phyloP scores from a whole-genome alignment of 1,140 invertebrate species.

The Charaxes varanes region DNA sequence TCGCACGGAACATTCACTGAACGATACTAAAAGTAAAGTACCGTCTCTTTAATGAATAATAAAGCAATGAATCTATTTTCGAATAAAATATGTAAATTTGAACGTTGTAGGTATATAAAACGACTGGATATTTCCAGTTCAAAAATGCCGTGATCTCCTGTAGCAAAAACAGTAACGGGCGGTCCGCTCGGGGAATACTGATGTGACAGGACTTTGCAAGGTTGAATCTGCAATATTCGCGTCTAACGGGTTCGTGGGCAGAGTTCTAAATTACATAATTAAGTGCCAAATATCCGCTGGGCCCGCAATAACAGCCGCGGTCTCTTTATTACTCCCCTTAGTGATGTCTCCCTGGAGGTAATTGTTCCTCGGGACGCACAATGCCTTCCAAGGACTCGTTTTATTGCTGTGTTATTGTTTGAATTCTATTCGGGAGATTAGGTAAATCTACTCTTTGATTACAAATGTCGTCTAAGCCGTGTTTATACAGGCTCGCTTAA shows the following conservation, averaged over 20 bases:
- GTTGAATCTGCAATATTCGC: slow-evolving; percentile 15
- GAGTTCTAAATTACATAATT: slow-evolving; percentile 15
- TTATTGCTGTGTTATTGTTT: background rate
- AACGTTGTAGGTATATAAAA: background rate
- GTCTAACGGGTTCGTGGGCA: slow-evolving; percentile 15
- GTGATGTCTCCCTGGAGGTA: slow-evolving; percentile 4
- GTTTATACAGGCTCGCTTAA: too few relatives aligned
- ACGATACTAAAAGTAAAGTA: too few relatives aligned
- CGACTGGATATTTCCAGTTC: background rate
- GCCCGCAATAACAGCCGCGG: slow-evolving; percentile 2
- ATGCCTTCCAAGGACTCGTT: background rate
- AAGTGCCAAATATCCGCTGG: slow-evolving; percentile 10
- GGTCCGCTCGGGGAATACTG: slow-evolving; percentile 3
- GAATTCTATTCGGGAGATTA: too few relatives aligned
- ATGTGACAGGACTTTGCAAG: slow-evolving; percentile 6
- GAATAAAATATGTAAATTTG: background rate
- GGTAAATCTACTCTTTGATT: too few relatives aligned
- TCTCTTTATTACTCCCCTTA: slow-evolving; percentile 1
- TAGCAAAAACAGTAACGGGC: slow-evolving; percentile 5
- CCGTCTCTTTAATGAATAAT: background rate
- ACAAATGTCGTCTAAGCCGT: too few relatives aligned
- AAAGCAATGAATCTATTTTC: background rate
- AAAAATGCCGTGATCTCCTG: slow-evolving; percentile 7
- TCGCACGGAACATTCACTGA: too few relatives aligned
- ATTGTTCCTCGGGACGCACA: background rate